Evolutionary conservation across 2,113 vertebrate genomes (phyloP).

Genomic region (Eudyptes chrysolophus): DNA sequence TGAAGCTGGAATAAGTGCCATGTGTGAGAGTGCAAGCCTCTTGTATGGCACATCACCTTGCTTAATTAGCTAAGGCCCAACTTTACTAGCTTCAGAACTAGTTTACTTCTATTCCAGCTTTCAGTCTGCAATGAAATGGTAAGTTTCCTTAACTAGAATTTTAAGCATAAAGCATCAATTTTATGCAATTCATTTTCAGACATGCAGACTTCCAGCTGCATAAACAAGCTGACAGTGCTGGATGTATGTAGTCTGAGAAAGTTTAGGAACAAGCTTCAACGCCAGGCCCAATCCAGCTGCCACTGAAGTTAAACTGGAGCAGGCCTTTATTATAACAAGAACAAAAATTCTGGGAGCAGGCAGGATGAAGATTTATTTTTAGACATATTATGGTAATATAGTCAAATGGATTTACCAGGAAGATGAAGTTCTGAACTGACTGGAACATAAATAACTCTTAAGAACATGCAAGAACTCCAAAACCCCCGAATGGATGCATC

Average conservation of each 20-base stretch:
- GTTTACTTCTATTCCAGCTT: background rate
- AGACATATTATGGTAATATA: background rate
- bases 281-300: conserved; percentile 9
- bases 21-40: background rate
- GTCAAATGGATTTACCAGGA: conserved; percentile 24
- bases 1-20: background rate
- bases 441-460: background rate
- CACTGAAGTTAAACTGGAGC: background rate
- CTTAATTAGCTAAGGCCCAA: background rate
- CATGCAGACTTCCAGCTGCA: conserved; percentile 44
- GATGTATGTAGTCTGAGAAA: background rate
- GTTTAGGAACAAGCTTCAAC: background rate
- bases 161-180: conserved; percentile 20
- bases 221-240: conserved; percentile 39
- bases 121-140: fast-evolving
- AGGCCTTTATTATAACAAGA: background rate
- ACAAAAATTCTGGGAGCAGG: background rate
- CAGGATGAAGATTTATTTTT: conserved; percentile 32
- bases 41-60: background rate
- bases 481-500: background rate
- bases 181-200: conserved; percentile 4
- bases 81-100: background rate
- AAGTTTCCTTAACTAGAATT: background rate
- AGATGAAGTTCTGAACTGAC: conserved; percentile 16
- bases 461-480: background rate